Evolutionary conservation across 2,888 invertebrate species (phyloP), one percentile per base, ranked within the genome.

Genomic region (Eristalis arbustorum): DNA sequence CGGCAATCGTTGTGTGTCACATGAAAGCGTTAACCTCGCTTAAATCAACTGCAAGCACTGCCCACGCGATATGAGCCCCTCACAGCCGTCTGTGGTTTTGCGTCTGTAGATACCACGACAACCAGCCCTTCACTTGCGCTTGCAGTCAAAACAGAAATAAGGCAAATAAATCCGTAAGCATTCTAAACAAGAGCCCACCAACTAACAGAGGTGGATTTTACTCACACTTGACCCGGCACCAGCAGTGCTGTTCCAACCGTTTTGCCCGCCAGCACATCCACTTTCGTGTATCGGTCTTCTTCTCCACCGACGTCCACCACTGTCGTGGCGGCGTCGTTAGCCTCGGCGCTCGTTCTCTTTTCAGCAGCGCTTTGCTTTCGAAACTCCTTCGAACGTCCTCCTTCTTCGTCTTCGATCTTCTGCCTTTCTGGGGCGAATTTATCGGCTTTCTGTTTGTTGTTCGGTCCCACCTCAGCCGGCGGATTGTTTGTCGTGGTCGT

Each of bases 171-270:
- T 31, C n/a, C 10, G 18, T 8, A 37, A 31, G 59, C 78, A 69
- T 64, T 34, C 68, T 22, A 76, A 80, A 73, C 23, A 49, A 77
- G 40, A 73, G 49, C 64, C 37, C 66, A 66, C 8, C 18, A 3
- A 13, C 13, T 56, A 73, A 67, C 18, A 75, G 2, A 28, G 25
- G 23, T 31, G 14, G 22, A 72, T 72, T 71, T 62, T 37, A 85
- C 85, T 85, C 57, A 85, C 85, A 82, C 78, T 82, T 82, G 73
- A 78, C 62, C 61, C 56, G 77, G 64, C 31, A n/a, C n/a, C 14
- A 42, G 1, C 61, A 23, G 57, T 57, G 31, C 31, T 57, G 72
- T 11, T 63, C 37, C 73, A 83, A 64, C 25, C 42, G 25, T 61
- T 66, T 74, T 34, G 73, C 42, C 78, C 34, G 72, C 77, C 66